These are phyloP conservation scores for Nipponacmea schrenckii DNA, from an alignment of 2,888 invertebrate species.

Conservation along the genomic window DNA sequence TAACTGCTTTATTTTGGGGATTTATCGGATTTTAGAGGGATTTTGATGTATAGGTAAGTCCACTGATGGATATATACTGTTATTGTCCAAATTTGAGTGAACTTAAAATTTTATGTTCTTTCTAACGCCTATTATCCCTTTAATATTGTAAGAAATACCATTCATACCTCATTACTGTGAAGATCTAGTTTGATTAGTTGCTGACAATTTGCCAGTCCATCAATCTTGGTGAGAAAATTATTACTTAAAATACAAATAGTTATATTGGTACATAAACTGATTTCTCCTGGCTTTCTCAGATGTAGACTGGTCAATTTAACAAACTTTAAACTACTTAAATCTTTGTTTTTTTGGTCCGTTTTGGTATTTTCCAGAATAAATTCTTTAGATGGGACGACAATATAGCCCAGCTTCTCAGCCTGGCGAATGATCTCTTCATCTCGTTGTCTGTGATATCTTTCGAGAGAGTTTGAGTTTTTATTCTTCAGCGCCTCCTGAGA, in stretches of 20 bases:
- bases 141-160: too few species aligned
- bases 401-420: slow-evolving; percentile 60
- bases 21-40: too few species aligned
- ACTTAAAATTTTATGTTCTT: too few species aligned
- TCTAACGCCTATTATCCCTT: too few species aligned
- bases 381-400: slow-evolving; percentile 46
- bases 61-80: too few species aligned
- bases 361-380: slow-evolving; percentile 49
- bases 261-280: slow-evolving; percentile 56
- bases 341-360: slow-evolving; percentile 36
- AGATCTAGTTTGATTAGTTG: slow-evolving; percentile 65
- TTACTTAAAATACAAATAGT: slow-evolving; percentile 59
- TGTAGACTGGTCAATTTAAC: slow-evolving; percentile 53
- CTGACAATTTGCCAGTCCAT: slow-evolving; percentile 55
- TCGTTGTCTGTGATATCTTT: slow-evolving; percentile 54
- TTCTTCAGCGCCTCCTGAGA: slow-evolving; percentile 38
- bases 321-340: slow-evolving; percentile 46
- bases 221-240: slow-evolving; percentile 63
- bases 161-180: slow-evolving; percentile 31
- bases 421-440: slow-evolving; percentile 57
- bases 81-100: too few species aligned
- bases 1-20: too few species aligned
- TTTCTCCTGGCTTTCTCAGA: slow-evolving; percentile 58
- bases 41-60: too few species aligned
- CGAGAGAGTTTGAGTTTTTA: slow-evolving; percentile 36